Percentiles rank a stretch among this genome's conserved stretches.
phyloP scores from a whole-genome alignment of 2,888 invertebrate species.

The Quadriops clusia region DNA sequence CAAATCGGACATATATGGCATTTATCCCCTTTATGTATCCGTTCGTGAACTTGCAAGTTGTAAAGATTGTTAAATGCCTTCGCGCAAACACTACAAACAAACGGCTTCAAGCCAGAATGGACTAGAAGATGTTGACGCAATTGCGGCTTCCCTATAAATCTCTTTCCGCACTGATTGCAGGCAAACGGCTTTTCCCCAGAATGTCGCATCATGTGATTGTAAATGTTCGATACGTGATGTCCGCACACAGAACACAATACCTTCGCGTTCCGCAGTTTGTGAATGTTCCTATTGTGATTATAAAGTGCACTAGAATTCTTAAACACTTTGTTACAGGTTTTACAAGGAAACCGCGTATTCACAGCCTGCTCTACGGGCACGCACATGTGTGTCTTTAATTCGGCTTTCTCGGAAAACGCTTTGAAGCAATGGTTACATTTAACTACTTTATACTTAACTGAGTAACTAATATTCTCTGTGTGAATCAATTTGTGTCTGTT shows the following conservation, averaged over 20 bases:
- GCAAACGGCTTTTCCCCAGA: conserved; percentile 22
- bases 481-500: conserved; percentile 25
- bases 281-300: conserved; percentile 23
- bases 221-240: conserved; percentile 24
- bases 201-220: conserved; percentile 25
- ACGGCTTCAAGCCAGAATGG: conserved; percentile 26
- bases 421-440: conserved; percentile 24
- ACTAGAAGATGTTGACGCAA: conserved; percentile 24
- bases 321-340: conserved; percentile 25
- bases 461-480: conserved; percentile 26
- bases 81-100: conserved; percentile 26
- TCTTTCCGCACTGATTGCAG: conserved; percentile 25
- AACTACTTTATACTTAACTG: conserved; percentile 24
- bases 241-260: conserved; percentile 26
- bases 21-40: conserved; percentile 26
- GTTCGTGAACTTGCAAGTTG: conserved; percentile 28
- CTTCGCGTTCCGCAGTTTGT: conserved; percentile 21
- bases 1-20: conserved; percentile 26
- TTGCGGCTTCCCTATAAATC: conserved; percentile 23
- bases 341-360: conserved; percentile 20
- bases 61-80: conserved; percentile 27
- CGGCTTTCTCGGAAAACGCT: conserved; percentile 22
- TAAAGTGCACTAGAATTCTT: conserved; percentile 22
- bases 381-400: conserved; percentile 21
- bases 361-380: conserved; percentile 18